Conservation (phyloP, 1,140 invertebrate genomes). For the Penaeus indicus region DNA sequence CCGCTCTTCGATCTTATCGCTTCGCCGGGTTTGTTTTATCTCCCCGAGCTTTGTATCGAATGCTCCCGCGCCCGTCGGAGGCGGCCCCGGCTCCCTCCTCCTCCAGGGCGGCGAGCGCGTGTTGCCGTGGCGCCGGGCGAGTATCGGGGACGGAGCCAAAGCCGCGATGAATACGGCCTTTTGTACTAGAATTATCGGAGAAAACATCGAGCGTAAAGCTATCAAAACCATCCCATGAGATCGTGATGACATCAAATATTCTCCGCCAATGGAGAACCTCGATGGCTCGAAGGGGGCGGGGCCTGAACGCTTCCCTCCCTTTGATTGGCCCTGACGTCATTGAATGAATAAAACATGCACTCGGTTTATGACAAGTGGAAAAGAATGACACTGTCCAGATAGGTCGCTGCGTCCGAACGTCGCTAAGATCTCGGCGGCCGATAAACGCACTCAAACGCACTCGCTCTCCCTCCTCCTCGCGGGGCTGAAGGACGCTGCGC, state of each 20-base stretch:
- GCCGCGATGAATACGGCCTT: neutral
- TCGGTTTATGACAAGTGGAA: constrained; percentile 57
- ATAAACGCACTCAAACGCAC: neutral
- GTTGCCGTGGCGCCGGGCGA: neutral
- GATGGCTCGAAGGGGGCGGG: constrained; percentile 42
- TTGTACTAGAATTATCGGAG: constrained; percentile 21
- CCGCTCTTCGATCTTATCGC: constrained; percentile 43
- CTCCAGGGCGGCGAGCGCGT: neutral
- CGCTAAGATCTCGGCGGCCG: neutral
- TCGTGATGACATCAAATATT: constrained; percentile 47
- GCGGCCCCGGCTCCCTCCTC: too few relatives aligned
- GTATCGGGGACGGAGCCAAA: neutral
- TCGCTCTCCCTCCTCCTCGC: too few relatives aligned
- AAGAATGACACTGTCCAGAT: constrained; percentile 62
- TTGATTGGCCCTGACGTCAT: constrained; percentile 50
- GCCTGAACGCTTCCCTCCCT: constrained; percentile 1
- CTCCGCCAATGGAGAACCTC: constrained; percentile 35
- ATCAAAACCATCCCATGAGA: constrained; percentile 43
- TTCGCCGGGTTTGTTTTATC: neutral
- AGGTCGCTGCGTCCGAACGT: constrained; percentile 45
- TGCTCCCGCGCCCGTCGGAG: too few relatives aligned
- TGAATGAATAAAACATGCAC: constrained; percentile 57
- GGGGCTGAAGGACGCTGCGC: too few relatives aligned
- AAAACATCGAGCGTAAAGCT: constrained; percentile 33
- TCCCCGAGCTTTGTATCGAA: neutral